phyloP scores from a whole-genome alignment of 2,888 invertebrate genomes.

The Diabrotica balteata region DNA sequence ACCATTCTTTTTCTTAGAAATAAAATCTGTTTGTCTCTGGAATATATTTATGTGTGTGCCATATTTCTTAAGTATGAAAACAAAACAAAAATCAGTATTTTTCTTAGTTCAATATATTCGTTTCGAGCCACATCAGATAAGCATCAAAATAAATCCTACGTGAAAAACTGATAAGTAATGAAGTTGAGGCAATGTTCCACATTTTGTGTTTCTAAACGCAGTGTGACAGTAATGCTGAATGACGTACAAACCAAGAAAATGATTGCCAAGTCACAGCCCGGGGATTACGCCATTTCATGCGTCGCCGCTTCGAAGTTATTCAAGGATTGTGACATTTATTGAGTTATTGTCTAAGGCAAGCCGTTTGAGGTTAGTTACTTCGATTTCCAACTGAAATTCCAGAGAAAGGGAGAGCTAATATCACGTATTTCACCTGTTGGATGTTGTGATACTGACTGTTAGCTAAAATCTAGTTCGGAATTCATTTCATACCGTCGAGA shows the following conservation, averaged over 20 bases:
- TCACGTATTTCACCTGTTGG: conserved; percentile 21
- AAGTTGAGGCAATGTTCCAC: neutral
- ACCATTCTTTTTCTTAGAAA: too few species aligned
- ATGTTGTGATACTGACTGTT: conserved; percentile 3
- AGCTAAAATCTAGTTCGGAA: too few species aligned
- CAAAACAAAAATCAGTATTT: too few species aligned
- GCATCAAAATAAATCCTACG: neutral
- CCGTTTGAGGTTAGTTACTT: conserved; percentile 23
- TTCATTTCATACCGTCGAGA: too few species aligned
- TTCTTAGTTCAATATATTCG: too few species aligned
- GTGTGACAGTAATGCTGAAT: conserved; percentile 33
- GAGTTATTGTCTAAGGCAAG: conserved; percentile 23
- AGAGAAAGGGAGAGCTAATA: conserved; percentile 12
- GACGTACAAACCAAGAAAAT: conserved; percentile 31
- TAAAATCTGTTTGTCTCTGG: too few species aligned
- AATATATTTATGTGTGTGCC: too few species aligned
- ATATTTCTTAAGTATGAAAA: too few species aligned
- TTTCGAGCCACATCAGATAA: neutral
- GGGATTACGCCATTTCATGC: conserved; percentile 33
- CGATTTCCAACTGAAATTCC: conserved; percentile 12
- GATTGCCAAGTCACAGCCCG: conserved; percentile 32
- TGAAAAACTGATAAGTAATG: conserved; percentile 1
- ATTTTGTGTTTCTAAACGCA: conserved; percentile 10
- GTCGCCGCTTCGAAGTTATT: conserved; percentile 18
- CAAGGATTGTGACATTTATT: conserved; percentile 25